Base-by-base conservation (phyloP, 2,113 vertebrate genomes). In the Okapia johnstoni region DNA sequence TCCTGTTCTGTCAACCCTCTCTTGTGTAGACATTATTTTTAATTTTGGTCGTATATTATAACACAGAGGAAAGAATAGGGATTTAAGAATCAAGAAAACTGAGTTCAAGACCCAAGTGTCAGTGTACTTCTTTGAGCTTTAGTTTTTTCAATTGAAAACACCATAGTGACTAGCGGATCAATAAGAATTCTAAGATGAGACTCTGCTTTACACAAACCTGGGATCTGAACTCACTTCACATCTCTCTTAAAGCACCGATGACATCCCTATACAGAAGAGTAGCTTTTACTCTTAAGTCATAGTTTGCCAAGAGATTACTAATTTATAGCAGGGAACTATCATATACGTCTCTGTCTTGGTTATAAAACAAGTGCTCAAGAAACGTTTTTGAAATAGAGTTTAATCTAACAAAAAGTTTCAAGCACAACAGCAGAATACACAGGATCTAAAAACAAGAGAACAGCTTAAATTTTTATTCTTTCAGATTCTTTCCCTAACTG, bases 361-460 rank as follows among this genome's bases (percentile, higher is more conserved):
- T 94, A 76, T 6, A 86, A 85, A 93, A 79, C 13, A 92, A 40
- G 23, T 61, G 57, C 40, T 91, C 40, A 66, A 85, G 85, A 97
- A 88, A 92, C 40, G 4, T 48, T 77, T 70, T 43, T 94, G 84
- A 88, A 96, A 93, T 3, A 92, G 28, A 14, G 12, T 26, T 94
- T 92, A 89, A 85, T 61, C 52, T 60, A 96, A 94, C 17, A 61
- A 84, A 87, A 84, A 76, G 48, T 96, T 83, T 90, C 76, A 30
- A 79, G 43, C 14, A 26, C 43, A 79, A 88, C 0, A 80, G 90
- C 28, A 95, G 40, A 85, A 79, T 28, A 58, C 7, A 92, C 9
- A 96, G 85, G 86, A 88, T 89, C 85, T 81, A 55, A 85, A 92
- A 85, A 76, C 6, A 97, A 97, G 7, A 94, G 40, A 97, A 94